Percentiles rank a stretch among this genome's conserved stretches.
phyloP scores from a whole-genome alignment of 2,113 vertebrate genomes.

The Microcebus tavaratra region DNA sequence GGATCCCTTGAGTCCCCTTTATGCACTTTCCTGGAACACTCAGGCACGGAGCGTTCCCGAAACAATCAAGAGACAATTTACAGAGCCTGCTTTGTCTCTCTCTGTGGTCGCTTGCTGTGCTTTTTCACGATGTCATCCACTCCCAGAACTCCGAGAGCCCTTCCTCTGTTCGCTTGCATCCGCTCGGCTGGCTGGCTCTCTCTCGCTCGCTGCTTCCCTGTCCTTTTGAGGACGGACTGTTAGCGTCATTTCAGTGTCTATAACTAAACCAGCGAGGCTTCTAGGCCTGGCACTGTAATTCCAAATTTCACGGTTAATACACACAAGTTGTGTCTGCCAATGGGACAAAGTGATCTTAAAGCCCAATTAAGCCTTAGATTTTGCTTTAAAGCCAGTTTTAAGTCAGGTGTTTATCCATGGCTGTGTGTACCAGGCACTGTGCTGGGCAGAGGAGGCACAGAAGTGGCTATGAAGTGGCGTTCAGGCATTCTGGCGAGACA shows the following conservation, averaged over 20 bases:
- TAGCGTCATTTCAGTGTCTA: no score
- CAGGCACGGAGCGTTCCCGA: neutral
- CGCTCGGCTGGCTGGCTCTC: constrained; percentile 14
- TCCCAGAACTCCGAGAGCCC: neutral
- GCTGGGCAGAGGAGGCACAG: neutral
- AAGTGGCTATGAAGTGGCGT: neutral
- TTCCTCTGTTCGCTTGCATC: neutral
- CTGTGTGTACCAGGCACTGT: neutral
- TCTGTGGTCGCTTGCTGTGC: neutral
- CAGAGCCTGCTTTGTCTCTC: neutral
- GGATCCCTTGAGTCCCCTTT: neutral
- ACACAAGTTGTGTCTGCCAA: neutral
- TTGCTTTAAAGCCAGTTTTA: neutral
- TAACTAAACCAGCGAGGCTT: neutral
- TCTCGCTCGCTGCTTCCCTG: neutral
- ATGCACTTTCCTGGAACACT: constrained; percentile 23
- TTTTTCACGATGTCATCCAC: neutral
- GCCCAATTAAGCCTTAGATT: neutral
- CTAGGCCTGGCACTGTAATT: neutral
- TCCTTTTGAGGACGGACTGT: neutral
- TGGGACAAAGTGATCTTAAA: neutral
- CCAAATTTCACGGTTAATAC: neutral
- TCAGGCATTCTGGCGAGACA: neutral
- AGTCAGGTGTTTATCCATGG: neutral
- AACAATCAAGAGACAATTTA: constrained; percentile 25